Evolutionary conservation across 1,140 invertebrate species (phyloP).

Genomic region (Cephus cinctus): DNA sequence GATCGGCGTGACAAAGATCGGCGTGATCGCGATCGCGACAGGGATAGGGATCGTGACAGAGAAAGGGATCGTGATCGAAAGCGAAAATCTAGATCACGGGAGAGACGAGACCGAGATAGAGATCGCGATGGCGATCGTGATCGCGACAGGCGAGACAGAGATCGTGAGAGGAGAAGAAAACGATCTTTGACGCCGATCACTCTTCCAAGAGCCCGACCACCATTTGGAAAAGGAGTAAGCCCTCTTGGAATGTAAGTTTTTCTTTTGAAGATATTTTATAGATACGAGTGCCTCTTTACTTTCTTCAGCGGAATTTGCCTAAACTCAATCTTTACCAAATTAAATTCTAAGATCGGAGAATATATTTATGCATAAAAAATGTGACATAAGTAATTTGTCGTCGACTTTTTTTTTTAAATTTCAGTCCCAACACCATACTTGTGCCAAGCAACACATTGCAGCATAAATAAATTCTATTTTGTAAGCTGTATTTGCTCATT

Average conservation of each 20-base stretch:
- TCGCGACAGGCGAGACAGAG: conserved; percentile 49
- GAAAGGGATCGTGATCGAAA: conserved; percentile 24
- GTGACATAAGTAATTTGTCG: too few relatives aligned
- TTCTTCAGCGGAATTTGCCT: conserved; percentile 31
- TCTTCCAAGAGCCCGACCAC: conserved; percentile 50
- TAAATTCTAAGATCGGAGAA: conserved; percentile 27
- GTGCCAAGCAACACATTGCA: too few relatives aligned
- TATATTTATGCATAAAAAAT: conserved; percentile 31
- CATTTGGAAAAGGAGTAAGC: conserved; percentile 52
- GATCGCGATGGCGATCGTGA: conserved; percentile 38
- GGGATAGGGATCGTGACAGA: conserved; percentile 22
- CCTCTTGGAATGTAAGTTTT: conserved; percentile 51
- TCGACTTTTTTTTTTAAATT: too few relatives aligned
- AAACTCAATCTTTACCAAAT: conserved; percentile 25
- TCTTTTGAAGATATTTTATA: not conserved
- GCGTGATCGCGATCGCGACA: conserved; percentile 19
- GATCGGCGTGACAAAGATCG: conserved; percentile 27
- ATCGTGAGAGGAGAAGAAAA: conserved; percentile 45
- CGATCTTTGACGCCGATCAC: conserved; percentile 54
- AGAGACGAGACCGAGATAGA: conserved; percentile 3
- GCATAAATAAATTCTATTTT: too few relatives aligned
- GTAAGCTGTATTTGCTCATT: too few relatives aligned
- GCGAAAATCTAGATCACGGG: conserved; percentile 21
- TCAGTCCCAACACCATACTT: too few relatives aligned
- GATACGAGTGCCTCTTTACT: not conserved